Evolutionary conservation across 2,888 invertebrate genomes (phyloP).

Genomic region (Sepioteuthis lessoniana): DNA sequence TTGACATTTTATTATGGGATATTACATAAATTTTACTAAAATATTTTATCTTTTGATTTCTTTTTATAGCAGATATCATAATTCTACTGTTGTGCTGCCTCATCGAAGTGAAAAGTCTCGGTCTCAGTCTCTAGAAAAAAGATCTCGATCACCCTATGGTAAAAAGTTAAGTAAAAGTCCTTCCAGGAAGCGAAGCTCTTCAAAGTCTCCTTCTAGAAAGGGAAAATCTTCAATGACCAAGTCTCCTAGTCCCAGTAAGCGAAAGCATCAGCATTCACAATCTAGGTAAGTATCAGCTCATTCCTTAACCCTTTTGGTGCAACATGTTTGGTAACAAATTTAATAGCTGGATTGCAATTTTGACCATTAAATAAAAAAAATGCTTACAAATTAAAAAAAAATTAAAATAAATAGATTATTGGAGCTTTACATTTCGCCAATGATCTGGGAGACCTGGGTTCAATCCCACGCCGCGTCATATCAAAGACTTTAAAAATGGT

Average conservation of each 20-base stretch:
- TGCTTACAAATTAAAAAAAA: too few species aligned
- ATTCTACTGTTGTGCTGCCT: background rate
- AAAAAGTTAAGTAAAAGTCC: conserved; percentile 4
- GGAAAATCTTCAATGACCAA: background rate
- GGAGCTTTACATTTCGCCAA: too few species aligned
- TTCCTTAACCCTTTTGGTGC: background rate
- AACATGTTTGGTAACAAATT: too few species aligned
- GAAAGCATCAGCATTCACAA: background rate
- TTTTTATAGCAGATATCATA: conserved; percentile 12
- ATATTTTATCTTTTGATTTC: background rate
- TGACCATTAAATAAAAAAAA: too few species aligned
- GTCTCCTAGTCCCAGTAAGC: conserved; percentile 24
- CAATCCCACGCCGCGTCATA: too few species aligned
- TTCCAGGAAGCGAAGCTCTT: conserved; percentile 39
- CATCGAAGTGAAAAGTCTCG: background rate
- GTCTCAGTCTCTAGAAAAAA: background rate
- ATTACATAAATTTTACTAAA: too few species aligned
- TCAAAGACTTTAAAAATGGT: too few species aligned
- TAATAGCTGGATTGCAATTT: too few species aligned
- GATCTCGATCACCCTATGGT: background rate
- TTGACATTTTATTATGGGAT: too few species aligned
- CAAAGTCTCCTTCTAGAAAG: conserved; percentile 44
- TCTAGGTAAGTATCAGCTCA: background rate
- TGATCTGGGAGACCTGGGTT: too few species aligned
- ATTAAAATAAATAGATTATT: too few species aligned